Evolutionary conservation across 2,888 invertebrate genomes (phyloP).

Genomic region (Lamellibrachia satsuma): DNA sequence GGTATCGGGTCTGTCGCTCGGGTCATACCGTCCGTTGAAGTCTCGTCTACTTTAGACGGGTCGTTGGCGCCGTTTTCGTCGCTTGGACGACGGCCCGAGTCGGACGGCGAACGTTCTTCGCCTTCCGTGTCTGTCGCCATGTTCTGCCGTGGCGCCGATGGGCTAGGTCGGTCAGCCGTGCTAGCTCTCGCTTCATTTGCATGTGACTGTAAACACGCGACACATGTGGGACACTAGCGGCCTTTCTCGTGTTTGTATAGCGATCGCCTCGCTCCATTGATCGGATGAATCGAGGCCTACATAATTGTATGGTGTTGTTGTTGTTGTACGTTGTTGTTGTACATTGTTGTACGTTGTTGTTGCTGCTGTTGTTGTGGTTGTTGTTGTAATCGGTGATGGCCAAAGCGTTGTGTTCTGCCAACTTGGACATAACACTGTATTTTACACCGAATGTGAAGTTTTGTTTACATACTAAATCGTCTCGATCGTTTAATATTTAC

Average conservation of each 20-base stretch:
- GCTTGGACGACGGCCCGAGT: not conserved
- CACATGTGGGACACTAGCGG: not conserved
- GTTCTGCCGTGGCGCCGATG: not conserved
- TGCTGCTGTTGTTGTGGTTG: too few relatives aligned
- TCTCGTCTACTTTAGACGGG: not conserved
- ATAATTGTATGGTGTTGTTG: not conserved
- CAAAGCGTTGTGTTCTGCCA: too few relatives aligned
- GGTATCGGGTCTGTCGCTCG: not conserved
- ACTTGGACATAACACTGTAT: too few relatives aligned
- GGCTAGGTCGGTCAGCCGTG: conserved; percentile 9
- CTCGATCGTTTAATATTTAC: too few relatives aligned
- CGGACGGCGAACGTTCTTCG: not conserved
- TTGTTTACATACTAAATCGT: too few relatives aligned
- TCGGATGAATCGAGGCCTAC: not conserved
- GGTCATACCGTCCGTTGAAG: not conserved
- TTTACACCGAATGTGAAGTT: too few relatives aligned
- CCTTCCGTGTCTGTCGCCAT: not conserved
- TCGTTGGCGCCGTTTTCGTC: not conserved
- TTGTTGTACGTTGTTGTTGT: too few relatives aligned
- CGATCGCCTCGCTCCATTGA: not conserved
- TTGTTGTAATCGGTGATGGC: too few relatives aligned
- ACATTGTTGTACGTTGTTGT: too few relatives aligned
- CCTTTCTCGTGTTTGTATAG: not conserved
- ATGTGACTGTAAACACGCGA: conserved; percentile 13
- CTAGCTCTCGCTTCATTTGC: not conserved